Conservation (phyloP, 1,140 invertebrate species). For the Drosophila asahinai region DNA sequence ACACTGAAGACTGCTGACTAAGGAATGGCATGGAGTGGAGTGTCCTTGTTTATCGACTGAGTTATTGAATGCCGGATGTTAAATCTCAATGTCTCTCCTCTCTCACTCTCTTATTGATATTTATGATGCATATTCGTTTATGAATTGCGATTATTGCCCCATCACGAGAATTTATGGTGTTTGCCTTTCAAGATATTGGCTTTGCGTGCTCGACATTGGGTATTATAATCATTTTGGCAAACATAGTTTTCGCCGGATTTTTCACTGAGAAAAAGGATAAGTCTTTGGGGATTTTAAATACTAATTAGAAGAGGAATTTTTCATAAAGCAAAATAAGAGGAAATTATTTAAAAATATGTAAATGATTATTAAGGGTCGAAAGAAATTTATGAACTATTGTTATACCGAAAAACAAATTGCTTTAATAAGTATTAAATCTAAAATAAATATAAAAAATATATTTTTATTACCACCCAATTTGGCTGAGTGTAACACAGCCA, state of each 20-base stretch:
- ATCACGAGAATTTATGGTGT: slow-evolving; percentile 17
- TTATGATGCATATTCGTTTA: slow-evolving; percentile 30
- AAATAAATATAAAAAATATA: no score
- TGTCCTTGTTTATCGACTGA: slow-evolving; percentile 25
- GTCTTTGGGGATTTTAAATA: no score
- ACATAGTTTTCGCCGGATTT: background rate
- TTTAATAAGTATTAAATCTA: no score
- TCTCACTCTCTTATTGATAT: slow-evolving; percentile 20
- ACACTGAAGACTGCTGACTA: background rate
- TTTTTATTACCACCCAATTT: background rate
- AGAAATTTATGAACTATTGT: background rate
- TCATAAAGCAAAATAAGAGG: background rate
- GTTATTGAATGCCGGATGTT: slow-evolving; percentile 26
- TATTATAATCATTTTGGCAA: slow-evolving; percentile 9
- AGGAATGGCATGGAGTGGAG: background rate
- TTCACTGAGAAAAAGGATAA: background rate
- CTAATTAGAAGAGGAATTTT: no score
- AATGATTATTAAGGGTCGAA: background rate
- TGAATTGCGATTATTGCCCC: slow-evolving; percentile 29
- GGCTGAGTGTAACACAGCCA: background rate
- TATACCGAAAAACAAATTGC: no score
- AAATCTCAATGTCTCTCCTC: slow-evolving; percentile 11
- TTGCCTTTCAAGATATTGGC: slow-evolving; percentile 7
- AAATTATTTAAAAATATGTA: background rate
- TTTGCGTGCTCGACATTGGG: slow-evolving; percentile 8